phyloP scores from a whole-genome alignment of 2,797 vertebrate genomes.

The Harpagifer antarcticus region DNA sequence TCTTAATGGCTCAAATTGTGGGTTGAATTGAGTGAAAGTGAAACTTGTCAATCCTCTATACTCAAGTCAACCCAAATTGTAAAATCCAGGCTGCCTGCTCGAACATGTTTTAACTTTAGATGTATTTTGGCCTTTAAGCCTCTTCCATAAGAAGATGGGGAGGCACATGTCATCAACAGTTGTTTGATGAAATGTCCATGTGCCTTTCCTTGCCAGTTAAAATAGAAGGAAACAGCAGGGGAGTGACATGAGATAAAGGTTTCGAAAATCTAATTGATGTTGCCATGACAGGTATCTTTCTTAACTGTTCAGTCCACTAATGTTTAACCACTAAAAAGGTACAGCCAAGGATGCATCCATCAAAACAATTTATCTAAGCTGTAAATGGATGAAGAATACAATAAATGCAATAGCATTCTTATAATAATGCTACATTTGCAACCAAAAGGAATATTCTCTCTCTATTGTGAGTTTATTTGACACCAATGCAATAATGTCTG shows the following conservation, averaged over 20 bases:
- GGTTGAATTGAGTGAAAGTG: background rate
- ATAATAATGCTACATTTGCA: background rate
- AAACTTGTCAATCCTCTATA: background rate
- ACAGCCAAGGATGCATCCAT: constrained; percentile 16
- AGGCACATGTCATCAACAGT: background rate
- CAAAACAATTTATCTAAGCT: background rate
- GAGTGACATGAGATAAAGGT: constrained; percentile 3
- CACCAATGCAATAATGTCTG: background rate
- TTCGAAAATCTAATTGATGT: background rate
- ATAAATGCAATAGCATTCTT: too few relatives aligned
- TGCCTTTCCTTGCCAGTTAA: background rate
- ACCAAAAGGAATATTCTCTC: background rate
- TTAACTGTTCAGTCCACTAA: background rate
- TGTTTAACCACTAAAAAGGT: background rate
- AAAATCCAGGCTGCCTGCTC: background rate
- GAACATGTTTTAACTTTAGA: background rate
- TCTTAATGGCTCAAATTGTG: background rate
- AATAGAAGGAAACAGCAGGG: background rate
- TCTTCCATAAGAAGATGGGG: too few relatives aligned
- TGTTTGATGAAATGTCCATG: constrained; percentile 7
- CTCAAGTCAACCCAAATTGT: background rate
- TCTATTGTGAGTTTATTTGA: background rate
- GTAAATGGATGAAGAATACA: too few relatives aligned
- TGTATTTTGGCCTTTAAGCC: background rate
- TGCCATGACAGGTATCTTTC: background rate